Evolutionary conservation across 2,113 vertebrate genomes (phyloP), one percentile per base, ranked within the genome.

Genomic region (Daphoenositta chrysoptera): DNA sequence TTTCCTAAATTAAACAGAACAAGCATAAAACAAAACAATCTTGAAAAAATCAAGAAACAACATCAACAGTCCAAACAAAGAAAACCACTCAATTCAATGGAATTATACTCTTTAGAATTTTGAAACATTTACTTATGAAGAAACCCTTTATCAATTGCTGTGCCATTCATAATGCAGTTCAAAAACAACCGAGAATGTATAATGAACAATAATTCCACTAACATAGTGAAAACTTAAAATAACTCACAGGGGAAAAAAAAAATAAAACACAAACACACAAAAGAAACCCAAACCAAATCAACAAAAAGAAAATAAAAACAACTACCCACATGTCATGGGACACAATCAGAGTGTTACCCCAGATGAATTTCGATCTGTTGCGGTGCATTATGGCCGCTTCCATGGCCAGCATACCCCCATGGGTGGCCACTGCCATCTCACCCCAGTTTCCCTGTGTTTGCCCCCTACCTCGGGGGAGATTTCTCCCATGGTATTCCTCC

Each of bases 251-350:
- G 7, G 1, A 42, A 33, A 61, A 24, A 31, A 5, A 10, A 12
- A 35, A 10, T 2, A 16, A 42, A 21, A 1, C 4, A n/a, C 8
- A 56, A 35, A 33, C 4, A 56, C 10, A 23, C 16, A 26, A 28
- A 35, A 70, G 40, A 61, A 28, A 10, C 7, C 9, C 5, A 7
- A 68, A 27, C 5, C 6, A 76, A 83, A 31, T 37, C 11, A 54
- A 40, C 5, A 61, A 11, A 7, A 75, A 28, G 3, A 63, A 48
- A 53, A 39, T 26, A 37, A 24, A 80, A 75, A 35, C 19, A 65
- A 7, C 7, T 7, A 7, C 8, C 5, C 4, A 28, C 11, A 7
- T 9, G 3, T 23, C 18, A 70, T 0, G 0, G 44, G 13, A 26
- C 16, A 71, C 68, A 90, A 19, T 6, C 9, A 17, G 10, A 57